phyloP scores from a whole-genome alignment of 2,113 vertebrate genomes.

The Melanerpes formicivorus region DNA sequence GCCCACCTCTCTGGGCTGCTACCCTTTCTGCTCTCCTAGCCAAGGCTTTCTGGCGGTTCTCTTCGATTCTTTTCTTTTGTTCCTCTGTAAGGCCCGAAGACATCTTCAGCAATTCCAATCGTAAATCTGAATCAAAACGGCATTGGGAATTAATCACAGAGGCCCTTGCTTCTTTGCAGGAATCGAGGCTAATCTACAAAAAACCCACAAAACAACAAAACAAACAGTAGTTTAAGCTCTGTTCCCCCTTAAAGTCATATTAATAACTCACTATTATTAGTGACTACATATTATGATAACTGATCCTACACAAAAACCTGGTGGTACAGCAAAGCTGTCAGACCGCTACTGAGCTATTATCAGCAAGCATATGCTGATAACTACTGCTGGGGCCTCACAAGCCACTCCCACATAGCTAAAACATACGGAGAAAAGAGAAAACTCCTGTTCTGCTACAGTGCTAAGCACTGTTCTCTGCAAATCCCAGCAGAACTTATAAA shows the following conservation, averaged over 20 bases:
- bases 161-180: background rate
- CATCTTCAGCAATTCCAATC: slow-evolving; percentile 76
- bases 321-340: background rate
- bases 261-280: background rate
- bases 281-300: background rate
- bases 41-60: slow-evolving; percentile 88
- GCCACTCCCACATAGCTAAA: background rate
- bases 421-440: accelerated
- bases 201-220: background rate
- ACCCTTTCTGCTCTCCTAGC: slow-evolving; percentile 89
- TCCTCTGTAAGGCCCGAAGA: slow-evolving; percentile 87
- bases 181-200: background rate
- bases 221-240: background rate
- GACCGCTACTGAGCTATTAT: background rate
- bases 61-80: slow-evolving; percentile 90
- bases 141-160: background rate
- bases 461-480: background rate
- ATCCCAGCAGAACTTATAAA: background rate
- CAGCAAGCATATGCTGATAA: background rate
- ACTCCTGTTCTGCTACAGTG: background rate
- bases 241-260: background rate
- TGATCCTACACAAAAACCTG: background rate
- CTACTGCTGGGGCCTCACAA: background rate
- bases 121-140: background rate
- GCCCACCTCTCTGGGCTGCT: slow-evolving; percentile 56